Evolutionary conservation across 1,140 invertebrate genomes (phyloP), one percentile per base, ranked within the genome.

Genomic region (Solenopsis fugax): DNA sequence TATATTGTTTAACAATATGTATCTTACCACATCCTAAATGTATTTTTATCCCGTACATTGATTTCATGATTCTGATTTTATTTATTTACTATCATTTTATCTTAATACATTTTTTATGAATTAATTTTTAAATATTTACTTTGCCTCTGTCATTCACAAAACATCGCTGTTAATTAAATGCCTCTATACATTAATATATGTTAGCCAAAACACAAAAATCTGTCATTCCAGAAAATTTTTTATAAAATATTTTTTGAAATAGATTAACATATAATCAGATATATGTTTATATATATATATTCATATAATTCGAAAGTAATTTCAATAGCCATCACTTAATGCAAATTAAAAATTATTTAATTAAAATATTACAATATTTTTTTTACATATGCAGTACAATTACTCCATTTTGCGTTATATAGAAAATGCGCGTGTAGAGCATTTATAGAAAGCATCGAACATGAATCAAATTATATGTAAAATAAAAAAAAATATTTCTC

Each of bases 1-100:
- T 67, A 72, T 58, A 72, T 82, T 80, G 45, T 80, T 72, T 48
- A 41, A 75, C 71, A 48, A 24, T 84, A 84, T 16, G 24, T 82
- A 82, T 82, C 24, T 82, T 48, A 37, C 12, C 18, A 45, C 18
- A 62, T 82, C 37, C 6, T 50, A n/a, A 69, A 52, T 13, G 64
- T 45, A 64, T 80, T 87, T 56, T 48, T 18, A 87, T 24, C 24
- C 4, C 24, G 18, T 16, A 41, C 64, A 21, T 9, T 24, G 5
- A 48, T 54, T 78, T 81, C 16, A 24, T 48, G 2, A 54, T 86
- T 45, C 2, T 48, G 65, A 24, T 37, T 71, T 71, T 2, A 24
- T 18, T 71, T 24, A 41, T 76, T 77, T 77, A 4, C 13, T 18
- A 29, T 24, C 0, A 77, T 77, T 45, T 34, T 62, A 54, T 21